Evolutionary conservation across 2,113 vertebrate genomes (phyloP).

Genomic region (Elephas maximus): DNA sequence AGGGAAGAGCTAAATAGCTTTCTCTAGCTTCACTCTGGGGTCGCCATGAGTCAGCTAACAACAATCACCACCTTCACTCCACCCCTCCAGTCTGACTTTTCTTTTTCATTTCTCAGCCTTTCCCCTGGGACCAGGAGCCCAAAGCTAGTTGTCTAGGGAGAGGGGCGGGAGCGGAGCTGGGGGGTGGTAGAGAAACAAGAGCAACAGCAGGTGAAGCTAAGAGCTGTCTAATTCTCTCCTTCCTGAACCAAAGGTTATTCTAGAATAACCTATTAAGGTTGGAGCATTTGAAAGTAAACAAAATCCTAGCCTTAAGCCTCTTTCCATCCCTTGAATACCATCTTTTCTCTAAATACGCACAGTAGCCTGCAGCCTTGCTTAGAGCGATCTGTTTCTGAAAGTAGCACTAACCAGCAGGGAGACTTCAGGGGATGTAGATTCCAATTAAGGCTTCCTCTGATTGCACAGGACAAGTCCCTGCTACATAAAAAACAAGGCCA

Average conservation of each 20-base stretch:
- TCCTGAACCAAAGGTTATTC: neutral
- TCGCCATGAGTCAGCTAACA: neutral
- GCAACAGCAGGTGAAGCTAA: neutral
- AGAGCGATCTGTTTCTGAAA: conserved; percentile 37
- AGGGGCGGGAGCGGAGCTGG: too few relatives aligned
- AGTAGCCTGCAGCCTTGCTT: neutral
- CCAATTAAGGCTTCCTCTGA: conserved; percentile 54
- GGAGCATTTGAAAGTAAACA: neutral
- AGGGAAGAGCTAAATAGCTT: neutral
- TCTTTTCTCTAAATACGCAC: neutral
- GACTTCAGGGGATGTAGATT: conserved; percentile 4
- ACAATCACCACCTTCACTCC: too few relatives aligned
- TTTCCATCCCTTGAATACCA: neutral
- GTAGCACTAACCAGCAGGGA: conserved; percentile 24
- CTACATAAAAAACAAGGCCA: neutral
- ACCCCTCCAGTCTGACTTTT: neutral
- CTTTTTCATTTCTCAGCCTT: neutral
- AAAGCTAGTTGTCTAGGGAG: neutral
- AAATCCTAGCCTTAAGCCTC: neutral
- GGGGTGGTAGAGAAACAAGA: too few relatives aligned
- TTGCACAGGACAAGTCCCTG: neutral
- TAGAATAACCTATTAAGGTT: too few relatives aligned
- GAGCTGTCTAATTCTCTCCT: neutral
- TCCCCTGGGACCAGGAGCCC: neutral
- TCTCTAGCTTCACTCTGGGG: neutral